Evolutionary conservation across 2,888 invertebrate genomes (phyloP).

Genomic region (Drosophila anomalata): DNA sequence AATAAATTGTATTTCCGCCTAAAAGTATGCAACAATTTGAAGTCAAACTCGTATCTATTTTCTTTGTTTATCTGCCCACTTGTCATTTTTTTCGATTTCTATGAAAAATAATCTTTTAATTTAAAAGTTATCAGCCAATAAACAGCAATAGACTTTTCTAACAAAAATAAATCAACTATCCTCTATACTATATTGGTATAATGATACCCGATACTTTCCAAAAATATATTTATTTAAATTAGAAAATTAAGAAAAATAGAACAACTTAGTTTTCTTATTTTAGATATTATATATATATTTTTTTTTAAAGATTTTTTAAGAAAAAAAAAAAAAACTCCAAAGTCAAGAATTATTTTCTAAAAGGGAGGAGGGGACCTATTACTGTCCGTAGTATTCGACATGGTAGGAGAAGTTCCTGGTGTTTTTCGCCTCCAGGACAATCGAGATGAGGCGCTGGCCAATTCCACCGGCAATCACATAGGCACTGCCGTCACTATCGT

Average conservation of each 20-base stretch:
- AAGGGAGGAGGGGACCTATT: slow-evolving; percentile 29
- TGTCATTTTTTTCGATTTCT: background rate
- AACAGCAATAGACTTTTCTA: background rate
- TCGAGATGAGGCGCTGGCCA: slow-evolving; percentile 79
- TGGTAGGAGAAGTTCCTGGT: slow-evolving; percentile 79
- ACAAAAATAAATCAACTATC: background rate
- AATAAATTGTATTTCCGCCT: background rate
- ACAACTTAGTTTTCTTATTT: background rate
- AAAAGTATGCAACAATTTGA: background rate
- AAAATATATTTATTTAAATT: background rate
- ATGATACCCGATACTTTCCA: background rate
- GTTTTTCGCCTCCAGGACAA: slow-evolving; percentile 79
- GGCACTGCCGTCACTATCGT: slow-evolving; percentile 77
- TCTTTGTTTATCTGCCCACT: background rate
- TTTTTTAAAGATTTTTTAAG: background rate
- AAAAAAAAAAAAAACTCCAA: slow-evolving; percentile 1
- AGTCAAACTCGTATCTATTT: background rate
- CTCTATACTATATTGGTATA: background rate
- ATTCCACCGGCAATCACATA: slow-evolving; percentile 82
- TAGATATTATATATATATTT: background rate
- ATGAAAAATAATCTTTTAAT: background rate
- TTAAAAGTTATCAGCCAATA: background rate
- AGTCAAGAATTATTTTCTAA: background rate
- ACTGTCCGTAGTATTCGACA: slow-evolving; percentile 74
- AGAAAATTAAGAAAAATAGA: background rate